These are phyloP conservation scores for Pyrgilauda ruficollis DNA, from an alignment of 2,113 vertebrate species.

Conservation along the genomic window DNA sequence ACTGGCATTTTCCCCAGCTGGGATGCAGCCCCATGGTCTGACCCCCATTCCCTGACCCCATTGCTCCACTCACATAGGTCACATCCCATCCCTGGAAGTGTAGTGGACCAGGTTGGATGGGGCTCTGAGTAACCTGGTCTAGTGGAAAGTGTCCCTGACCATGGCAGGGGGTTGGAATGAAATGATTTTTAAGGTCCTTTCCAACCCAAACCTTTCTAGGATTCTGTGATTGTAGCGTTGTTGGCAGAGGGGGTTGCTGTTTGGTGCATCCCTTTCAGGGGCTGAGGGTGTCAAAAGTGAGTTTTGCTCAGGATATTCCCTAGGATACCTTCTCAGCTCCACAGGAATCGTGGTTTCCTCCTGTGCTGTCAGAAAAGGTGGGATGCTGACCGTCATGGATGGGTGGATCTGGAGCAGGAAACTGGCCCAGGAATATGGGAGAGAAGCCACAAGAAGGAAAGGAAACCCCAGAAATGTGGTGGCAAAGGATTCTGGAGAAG, in stretches of 20 bases:
- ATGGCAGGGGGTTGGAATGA: neutral
- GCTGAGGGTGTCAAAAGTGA: neutral
- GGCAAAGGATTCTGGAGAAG: neutral
- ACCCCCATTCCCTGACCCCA: neutral
- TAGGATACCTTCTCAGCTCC: neutral
- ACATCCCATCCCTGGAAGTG: neutral
- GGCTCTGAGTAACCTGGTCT: neutral
- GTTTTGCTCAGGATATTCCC: neutral
- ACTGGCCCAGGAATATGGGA: neutral
- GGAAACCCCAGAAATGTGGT: neutral
- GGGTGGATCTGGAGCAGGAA: neutral
- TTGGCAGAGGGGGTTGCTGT: too few species aligned
- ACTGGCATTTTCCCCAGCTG: neutral
- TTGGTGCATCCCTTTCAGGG: neutral
- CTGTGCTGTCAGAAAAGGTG: neutral
- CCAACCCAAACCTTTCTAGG: neutral
- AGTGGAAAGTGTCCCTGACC: neutral
- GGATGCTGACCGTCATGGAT: fast-evolving
- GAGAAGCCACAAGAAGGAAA: neutral
- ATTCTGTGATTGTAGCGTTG: neutral
- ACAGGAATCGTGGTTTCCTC: neutral
- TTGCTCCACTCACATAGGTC: fast-evolving
- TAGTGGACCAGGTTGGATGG: fast-evolving
- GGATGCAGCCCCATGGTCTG: neutral
- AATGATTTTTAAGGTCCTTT: neutral